These are phyloP conservation scores for Holothuria glaberrima DNA, from an alignment of 35 echinoderm and acorn worm species.

Conservation along the genomic window DNA sequence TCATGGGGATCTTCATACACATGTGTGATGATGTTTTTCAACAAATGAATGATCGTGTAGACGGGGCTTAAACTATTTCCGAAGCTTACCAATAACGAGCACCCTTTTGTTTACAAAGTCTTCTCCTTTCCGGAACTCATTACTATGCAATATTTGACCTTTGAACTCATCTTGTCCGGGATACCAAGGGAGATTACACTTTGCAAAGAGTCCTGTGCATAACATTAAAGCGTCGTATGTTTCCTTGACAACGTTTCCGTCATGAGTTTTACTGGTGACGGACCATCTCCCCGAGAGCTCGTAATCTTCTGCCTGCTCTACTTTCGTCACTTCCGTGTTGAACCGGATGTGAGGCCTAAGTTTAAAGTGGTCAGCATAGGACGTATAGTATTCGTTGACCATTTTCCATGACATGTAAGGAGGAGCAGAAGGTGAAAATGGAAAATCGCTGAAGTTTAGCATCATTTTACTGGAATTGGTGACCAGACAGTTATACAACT, in stretches of 20 bases:
- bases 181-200: slow-evolving; percentile 55
- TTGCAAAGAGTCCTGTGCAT: slow-evolving; percentile 74
- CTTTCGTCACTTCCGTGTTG: slow-evolving; percentile 55
- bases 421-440: slow-evolving; percentile 19
- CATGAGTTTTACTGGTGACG: slow-evolving; percentile 25
- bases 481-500: slow-evolving; percentile 59
- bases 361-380: slow-evolving; percentile 53
- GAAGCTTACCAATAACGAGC: slow-evolving; percentile 73
- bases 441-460: slow-evolving; percentile 67
- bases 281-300: slow-evolving; percentile 68
- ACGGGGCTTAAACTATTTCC: too few species aligned
- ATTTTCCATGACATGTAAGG: slow-evolving; percentile 45
- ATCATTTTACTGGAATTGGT: slow-evolving; percentile 71
- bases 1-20: too few species aligned
- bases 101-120: slow-evolving; percentile 64
- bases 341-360: slow-evolving; percentile 55
- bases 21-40: too few species aligned
- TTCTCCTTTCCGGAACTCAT: slow-evolving; percentile 52
- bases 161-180: slow-evolving; percentile 78
- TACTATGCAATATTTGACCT: slow-evolving; percentile 75
- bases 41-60: too few species aligned
- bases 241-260: slow-evolving; percentile 37
- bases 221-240: slow-evolving; percentile 82
- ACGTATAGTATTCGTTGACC: slow-evolving; percentile 36
- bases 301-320: slow-evolving; percentile 66